Evolutionary conservation across 1,140 invertebrate species (phyloP).

Genomic region (Armadillidium nasatum): DNA sequence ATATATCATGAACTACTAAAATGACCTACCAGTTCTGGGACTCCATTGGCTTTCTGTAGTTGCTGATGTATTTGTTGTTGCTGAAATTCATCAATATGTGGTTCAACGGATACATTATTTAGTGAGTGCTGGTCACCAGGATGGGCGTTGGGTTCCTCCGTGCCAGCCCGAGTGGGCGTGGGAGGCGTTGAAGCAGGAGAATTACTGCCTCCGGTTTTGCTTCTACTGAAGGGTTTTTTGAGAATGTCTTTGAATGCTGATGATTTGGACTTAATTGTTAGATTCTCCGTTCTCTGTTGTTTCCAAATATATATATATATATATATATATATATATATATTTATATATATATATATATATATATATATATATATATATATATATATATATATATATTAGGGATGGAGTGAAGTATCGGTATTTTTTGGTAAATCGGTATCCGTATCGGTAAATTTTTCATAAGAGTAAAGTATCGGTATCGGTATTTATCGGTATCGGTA

Average conservation of each 20-base stretch:
- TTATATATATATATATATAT: too few relatives aligned
- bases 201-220: constrained; percentile 23
- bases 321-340: too few relatives aligned
- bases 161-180: constrained; percentile 37
- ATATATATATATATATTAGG: too few relatives aligned
- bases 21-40: constrained; percentile 39
- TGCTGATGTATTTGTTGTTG: constrained; percentile 1
- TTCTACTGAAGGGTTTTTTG: constrained; percentile 38
- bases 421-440: too few relatives aligned
- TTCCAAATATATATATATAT: too few relatives aligned
- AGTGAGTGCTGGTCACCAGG: constrained; percentile 17
- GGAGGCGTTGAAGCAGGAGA: constrained; percentile 42
- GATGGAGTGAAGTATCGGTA: too few relatives aligned
- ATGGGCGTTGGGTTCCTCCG: constrained; percentile 28
- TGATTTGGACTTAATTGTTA: constrained; percentile 38
- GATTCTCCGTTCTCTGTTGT: constrained; percentile 34
- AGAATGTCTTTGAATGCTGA: constrained; percentile 42
- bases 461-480: too few relatives aligned
- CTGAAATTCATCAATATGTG: not conserved
- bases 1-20: too few relatives aligned
- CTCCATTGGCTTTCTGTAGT: constrained; percentile 31
- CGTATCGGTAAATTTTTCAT: too few relatives aligned
- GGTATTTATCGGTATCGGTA: too few relatives aligned
- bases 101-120: not conserved
- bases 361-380: too few relatives aligned